These are phyloP conservation scores for Xerus inauris DNA, from an alignment of 2,113 vertebrate genomes.

Conservation along the genomic window DNA sequence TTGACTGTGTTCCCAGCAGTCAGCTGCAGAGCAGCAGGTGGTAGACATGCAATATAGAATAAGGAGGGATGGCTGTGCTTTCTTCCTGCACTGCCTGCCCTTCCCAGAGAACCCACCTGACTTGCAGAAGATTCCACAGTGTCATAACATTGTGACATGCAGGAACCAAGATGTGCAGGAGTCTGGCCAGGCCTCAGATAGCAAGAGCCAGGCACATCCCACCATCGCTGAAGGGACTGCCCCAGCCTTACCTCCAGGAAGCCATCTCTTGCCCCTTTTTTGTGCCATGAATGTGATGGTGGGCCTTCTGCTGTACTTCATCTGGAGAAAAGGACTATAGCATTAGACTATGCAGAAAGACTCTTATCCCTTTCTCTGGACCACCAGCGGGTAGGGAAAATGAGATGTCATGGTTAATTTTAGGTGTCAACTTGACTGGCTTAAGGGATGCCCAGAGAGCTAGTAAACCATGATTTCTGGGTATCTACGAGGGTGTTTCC, in stretches of 20 bases:
- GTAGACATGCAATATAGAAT: background rate
- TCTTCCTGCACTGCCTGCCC: background rate
- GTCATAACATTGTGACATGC: background rate
- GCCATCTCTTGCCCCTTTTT: background rate
- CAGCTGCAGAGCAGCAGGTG: background rate
- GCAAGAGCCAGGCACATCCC: background rate
- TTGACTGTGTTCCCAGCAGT: background rate
- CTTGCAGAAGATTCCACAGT: background rate
- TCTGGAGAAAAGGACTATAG: too few species aligned
- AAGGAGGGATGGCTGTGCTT: background rate
- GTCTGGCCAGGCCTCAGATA: too few species aligned
- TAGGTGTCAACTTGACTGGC: too few species aligned
- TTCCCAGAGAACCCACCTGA: background rate
- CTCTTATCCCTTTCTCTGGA: too few species aligned
- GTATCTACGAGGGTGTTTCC: too few species aligned
- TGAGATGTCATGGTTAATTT: too few species aligned
- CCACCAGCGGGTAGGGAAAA: too few species aligned
- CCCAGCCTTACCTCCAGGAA: background rate
- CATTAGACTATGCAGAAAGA: too few species aligned
- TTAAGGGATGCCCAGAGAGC: too few species aligned
- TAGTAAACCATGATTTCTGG: too few species aligned
- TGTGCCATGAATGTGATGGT: background rate
- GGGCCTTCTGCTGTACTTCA: too few species aligned
- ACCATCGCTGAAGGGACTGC: background rate
- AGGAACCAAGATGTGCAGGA: background rate